phyloP scores from a whole-genome alignment of 2,113 vertebrate genomes.

The Toxotes jaculatrix region DNA sequence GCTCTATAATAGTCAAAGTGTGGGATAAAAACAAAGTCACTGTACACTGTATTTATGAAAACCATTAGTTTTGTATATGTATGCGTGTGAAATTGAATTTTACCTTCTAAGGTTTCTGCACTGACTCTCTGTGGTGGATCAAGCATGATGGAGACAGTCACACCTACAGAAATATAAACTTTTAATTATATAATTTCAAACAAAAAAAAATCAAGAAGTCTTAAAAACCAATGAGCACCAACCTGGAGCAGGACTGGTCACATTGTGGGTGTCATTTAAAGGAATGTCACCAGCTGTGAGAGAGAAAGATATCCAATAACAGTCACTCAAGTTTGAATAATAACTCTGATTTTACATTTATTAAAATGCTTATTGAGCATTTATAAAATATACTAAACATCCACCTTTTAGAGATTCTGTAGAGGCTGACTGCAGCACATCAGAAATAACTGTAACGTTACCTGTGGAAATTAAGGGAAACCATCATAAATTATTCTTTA shows the following conservation, averaged over 20 bases:
- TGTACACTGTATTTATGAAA: neutral
- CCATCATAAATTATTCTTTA: neutral
- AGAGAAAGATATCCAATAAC: neutral
- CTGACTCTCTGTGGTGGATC: neutral
- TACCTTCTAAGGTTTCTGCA: slow-evolving; percentile 62
- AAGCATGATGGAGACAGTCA: neutral
- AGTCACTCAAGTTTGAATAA: neutral
- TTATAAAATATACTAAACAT: neutral
- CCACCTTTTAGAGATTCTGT: neutral
- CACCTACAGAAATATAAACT: neutral
- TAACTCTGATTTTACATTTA: neutral
- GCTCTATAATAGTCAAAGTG: slow-evolving; percentile 8
- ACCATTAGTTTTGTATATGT: neutral
- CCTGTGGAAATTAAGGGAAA: neutral
- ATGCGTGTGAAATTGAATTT: neutral
- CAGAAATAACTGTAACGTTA: neutral
- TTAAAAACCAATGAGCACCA: neutral
- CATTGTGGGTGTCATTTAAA: slow-evolving; percentile 9
- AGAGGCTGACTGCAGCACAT: neutral
- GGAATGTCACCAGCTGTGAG: neutral
- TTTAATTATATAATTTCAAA: neutral
- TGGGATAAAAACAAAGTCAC: no score
- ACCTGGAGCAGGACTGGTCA: neutral
- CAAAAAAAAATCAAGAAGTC: neutral
- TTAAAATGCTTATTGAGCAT: no score